Conservation (phyloP, 2,888 invertebrate genomes). For the Latheticus oryzae region DNA sequence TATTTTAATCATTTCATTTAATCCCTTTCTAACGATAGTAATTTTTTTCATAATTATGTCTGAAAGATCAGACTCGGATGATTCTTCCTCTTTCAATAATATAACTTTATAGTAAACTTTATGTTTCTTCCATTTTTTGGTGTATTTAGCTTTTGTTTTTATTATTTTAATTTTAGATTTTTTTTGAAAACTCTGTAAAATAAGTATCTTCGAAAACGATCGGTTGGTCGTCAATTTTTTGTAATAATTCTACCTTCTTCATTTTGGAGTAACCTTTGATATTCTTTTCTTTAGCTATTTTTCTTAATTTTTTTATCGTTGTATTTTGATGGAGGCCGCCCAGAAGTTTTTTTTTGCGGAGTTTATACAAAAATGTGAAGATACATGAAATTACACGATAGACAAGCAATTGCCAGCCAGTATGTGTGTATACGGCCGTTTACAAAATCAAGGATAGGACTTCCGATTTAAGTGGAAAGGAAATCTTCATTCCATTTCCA, state of each 20-base stretch:
- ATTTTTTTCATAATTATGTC: slow-evolving; percentile 25
- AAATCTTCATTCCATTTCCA: slow-evolving; percentile 11
- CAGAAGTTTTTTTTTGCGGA: slow-evolving; percentile 9
- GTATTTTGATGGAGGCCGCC: slow-evolving; percentile 5
- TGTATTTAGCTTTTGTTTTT: too few species aligned
- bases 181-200: too few species aligned
- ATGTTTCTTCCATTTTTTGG: too few species aligned
- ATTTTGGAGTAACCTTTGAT: too few species aligned
- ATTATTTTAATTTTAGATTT: too few species aligned
- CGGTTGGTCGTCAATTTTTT: too few species aligned
- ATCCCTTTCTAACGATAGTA: slow-evolving; percentile 17
- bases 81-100: slow-evolving; percentile 5
- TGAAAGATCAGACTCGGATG: slow-evolving; percentile 1
- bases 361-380: slow-evolving; percentile 4
- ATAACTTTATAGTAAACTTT: slow-evolving; percentile 15
- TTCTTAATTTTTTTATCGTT: slow-evolving; percentile 22
- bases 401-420: slow-evolving; percentile 22
- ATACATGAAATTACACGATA: slow-evolving; percentile 8
- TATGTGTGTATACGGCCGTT: slow-evolving; percentile 20
- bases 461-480: slow-evolving; percentile 17
- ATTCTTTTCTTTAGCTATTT: slow-evolving; percentile 19
- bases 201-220: too few species aligned
- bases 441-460: slow-evolving; percentile 25
- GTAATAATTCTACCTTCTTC: too few species aligned
- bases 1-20: slow-evolving; percentile 18